phyloP scores from a whole-genome alignment of 1,140 invertebrate species.

The Drosophila elegans region DNA sequence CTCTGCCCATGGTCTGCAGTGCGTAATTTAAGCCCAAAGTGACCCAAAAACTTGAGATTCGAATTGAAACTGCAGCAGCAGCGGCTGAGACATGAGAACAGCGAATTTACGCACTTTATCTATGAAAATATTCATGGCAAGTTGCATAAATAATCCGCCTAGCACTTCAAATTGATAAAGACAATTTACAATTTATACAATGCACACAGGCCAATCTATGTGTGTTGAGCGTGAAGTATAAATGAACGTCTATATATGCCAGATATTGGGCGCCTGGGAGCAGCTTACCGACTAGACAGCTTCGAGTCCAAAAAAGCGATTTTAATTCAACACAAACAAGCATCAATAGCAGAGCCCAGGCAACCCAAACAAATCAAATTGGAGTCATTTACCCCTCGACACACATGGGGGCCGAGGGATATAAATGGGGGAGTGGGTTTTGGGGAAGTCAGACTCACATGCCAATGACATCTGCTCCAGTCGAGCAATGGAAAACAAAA shows the following conservation, averaged over 20 bases:
- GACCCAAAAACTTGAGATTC: conserved; percentile 69
- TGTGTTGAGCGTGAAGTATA: conserved; percentile 10
- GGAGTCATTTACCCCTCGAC: conserved; percentile 79
- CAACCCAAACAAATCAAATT: conserved; percentile 79
- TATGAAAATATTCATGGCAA: conserved; percentile 74
- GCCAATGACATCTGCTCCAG: conserved; percentile 56
- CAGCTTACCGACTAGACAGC: conserved; percentile 24
- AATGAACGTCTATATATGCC: conserved; percentile 5
- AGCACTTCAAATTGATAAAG: conserved; percentile 82
- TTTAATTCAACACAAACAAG: conserved; percentile 58
- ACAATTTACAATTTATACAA: conserved; percentile 78
- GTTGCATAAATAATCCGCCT: conserved; percentile 78
- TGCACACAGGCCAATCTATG: conserved; percentile 36
- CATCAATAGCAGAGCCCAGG: conserved; percentile 47
- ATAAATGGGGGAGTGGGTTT: conserved; percentile 3
- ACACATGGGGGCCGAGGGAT: conserved; percentile 38
- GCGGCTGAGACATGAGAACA: conserved; percentile 39
- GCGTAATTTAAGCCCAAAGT: conserved; percentile 79
- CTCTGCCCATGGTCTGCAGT: conserved; percentile 62
- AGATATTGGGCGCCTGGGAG: conserved; percentile 46
- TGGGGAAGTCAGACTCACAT: conserved; percentile 36
- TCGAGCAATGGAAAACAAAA: conserved; percentile 41
- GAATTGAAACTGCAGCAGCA: conserved; percentile 14
- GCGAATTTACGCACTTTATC: conserved; percentile 71
- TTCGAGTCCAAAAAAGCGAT: conserved; percentile 44